These are phyloP conservation scores for Catharus ustulatus DNA, from an alignment of 2,797 vertebrate species.

Conservation along the genomic window DNA sequence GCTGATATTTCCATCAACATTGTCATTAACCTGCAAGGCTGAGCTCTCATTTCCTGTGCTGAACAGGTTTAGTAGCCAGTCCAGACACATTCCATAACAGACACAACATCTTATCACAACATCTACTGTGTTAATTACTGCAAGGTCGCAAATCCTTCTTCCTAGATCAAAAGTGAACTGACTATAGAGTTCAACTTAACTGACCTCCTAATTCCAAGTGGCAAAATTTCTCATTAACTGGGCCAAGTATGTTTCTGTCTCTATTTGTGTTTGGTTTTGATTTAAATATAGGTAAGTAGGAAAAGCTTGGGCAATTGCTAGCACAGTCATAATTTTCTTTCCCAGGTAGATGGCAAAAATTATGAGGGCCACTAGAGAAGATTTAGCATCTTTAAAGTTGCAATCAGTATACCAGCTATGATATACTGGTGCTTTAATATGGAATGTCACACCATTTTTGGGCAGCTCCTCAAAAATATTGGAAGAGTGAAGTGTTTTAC, in stretches of 20 bases:
- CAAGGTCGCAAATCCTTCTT: background rate
- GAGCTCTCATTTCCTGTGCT: background rate
- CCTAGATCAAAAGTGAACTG: background rate
- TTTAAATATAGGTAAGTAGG: background rate
- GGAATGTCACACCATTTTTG: background rate
- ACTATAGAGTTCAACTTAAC: background rate
- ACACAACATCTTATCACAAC: background rate
- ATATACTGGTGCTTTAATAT: background rate
- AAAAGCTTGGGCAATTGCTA: background rate
- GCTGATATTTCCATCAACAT: background rate
- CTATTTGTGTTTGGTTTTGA: background rate
- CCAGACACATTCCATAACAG: background rate
- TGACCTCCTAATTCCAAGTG: background rate
- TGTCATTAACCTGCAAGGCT: background rate
- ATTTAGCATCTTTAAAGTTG: background rate
- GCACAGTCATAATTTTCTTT: background rate
- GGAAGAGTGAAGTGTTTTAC: background rate
- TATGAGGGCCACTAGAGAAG: background rate
- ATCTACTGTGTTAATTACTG: background rate
- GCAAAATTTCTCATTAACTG: background rate
- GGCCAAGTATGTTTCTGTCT: background rate
- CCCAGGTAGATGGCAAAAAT: background rate
- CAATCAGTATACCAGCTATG: background rate
- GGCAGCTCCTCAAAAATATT: background rate
- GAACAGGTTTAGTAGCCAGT: constrained; percentile 1